Evolutionary conservation across 2,888 invertebrate genomes (phyloP), one percentile per base, ranked within the genome.

Genomic region (Resseliella maxima): DNA sequence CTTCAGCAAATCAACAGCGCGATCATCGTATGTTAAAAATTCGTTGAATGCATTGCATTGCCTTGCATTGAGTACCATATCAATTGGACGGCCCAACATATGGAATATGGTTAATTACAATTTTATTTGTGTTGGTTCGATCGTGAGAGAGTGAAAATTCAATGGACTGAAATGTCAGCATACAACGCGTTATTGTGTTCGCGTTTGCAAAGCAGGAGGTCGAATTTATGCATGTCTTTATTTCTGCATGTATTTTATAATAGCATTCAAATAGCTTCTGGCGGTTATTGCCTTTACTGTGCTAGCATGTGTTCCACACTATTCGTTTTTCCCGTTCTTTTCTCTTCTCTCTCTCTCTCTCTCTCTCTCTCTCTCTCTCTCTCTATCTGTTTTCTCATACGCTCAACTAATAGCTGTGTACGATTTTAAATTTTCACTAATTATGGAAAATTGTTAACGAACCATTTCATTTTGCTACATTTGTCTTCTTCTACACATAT

Each of bases 141-240:
- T 72, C 72, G 72, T 72, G 72, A 72, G 72, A 72, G 31, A 12
- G 72, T 5, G 15, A 72, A 31, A 72, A 72, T 72, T 31, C 31
- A 27, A 72, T 31, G 21, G 18, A 31, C 72, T 59, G 59, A 12
- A 72, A 72, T 59, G 59, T 59, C 3, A 31, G 59, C 46, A 24
- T 10, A 24, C 24, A 59, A 24, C 24, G n/a, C 24, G n/a, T 6
- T 31, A 72, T 18, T 31, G 0, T 72, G 72, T 72, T 12, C 72
- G 72, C 72, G 31, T 31, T 72, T 72, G 18, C 72, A 59, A 24
- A 24, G 72, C 31, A 72, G 72, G 72, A 72, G 72, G 72, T 72
- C 72, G 72, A 72, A 72, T 72, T 72, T 35, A 72, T 72, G 72
- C 72, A 72, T 15, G 72, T 31, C 31, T 72, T 72, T 72, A n/a